Evolutionary conservation across 2,797 vertebrate species (phyloP).

Genomic region (Eremophila alpestris): DNA sequence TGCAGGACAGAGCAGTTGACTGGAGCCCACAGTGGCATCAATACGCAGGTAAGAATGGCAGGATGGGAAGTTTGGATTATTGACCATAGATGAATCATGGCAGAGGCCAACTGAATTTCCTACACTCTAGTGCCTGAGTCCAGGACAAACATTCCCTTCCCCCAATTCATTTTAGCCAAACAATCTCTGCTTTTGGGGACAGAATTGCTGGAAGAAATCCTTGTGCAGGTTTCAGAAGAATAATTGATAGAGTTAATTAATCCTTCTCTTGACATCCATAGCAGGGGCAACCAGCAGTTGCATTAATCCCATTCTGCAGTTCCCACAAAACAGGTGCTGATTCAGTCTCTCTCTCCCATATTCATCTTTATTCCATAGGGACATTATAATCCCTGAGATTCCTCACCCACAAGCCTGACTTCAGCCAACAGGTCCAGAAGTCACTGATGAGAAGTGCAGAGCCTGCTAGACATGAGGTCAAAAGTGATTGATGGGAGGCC

Average conservation of each 20-base stretch:
- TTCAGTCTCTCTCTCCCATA: not conserved
- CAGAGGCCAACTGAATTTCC: not conserved
- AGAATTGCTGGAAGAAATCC: not conserved
- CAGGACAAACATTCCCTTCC: not conserved
- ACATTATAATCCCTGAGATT: not conserved
- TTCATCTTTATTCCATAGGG: not conserved
- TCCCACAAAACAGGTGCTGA: not conserved
- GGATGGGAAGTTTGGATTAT: not conserved
- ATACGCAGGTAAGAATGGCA: too few species aligned
- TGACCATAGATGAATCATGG: rapidly evolving
- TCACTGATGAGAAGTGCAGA: not conserved
- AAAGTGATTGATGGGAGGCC: not conserved
- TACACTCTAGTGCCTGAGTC: not conserved
- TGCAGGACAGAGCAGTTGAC: not conserved
- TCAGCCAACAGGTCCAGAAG: not conserved
- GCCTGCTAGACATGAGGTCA: not conserved
- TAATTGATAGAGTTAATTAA: not conserved
- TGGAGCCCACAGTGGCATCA: not conserved
- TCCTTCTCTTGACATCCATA: not conserved
- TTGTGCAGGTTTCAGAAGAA: not conserved
- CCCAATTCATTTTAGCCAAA: not conserved
- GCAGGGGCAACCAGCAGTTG: not conserved
- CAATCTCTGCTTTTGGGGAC: not conserved
- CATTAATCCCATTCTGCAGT: not conserved
- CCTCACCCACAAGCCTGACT: not conserved